A percentile compares a stretch with the other conserved stretches of the same genome.
Conservation (phyloP, 2,888 invertebrate species). For the Nemapogon koenigi region DNA sequence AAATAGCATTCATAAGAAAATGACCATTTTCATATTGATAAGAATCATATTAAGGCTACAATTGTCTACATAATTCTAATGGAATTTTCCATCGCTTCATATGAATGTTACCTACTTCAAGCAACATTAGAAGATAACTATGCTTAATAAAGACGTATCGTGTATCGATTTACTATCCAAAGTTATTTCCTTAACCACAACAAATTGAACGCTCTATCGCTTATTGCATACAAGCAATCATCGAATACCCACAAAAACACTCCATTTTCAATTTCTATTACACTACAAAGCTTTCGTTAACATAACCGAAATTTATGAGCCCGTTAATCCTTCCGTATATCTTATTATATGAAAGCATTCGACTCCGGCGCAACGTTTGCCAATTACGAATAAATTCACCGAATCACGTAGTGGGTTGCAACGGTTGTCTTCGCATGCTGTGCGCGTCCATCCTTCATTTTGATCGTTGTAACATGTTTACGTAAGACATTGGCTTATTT, state of each 20-base stretch:
- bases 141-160: too few relatives aligned
- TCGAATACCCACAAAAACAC: neutral
- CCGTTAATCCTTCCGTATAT: too few relatives aligned
- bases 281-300: too few relatives aligned
- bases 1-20: too few relatives aligned
- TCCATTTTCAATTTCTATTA: neutral
- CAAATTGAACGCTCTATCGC: neutral
- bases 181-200: neutral
- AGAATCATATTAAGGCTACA: too few relatives aligned
- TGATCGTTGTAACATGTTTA: constrained; percentile 22
- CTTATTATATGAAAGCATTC: neutral
- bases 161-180: too few relatives aligned
- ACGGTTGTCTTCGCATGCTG: constrained; percentile 24
- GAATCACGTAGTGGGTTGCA: constrained; percentile 12
- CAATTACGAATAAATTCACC: constrained; percentile 14
- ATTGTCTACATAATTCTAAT: too few relatives aligned
- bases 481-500: constrained; percentile 24
- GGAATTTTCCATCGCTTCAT: too few relatives aligned
- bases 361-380: neutral
- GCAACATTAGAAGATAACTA: too few relatives aligned
- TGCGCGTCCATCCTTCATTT: constrained; percentile 28
- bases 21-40: too few relatives aligned
- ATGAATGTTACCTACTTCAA: too few relatives aligned
- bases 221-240: neutral
- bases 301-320: too few relatives aligned